Evolutionary conservation across 1,140 invertebrate genomes (phyloP).

Genomic region (Aradophagus sp.): DNA sequence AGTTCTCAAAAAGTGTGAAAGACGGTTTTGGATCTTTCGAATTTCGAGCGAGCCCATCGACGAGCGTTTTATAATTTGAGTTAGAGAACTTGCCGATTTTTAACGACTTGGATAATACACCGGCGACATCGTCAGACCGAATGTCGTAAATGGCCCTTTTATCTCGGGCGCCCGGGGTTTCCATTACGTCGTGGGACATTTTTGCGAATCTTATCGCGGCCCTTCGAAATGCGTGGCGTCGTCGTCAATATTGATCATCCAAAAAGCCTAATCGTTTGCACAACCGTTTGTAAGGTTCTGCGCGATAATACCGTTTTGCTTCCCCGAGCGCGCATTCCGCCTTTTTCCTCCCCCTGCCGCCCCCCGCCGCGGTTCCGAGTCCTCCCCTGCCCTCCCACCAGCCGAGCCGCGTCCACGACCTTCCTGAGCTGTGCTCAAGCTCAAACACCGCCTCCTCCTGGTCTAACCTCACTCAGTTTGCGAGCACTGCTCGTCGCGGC

Average conservation of each 20-base stretch:
- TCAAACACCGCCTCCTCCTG: slow-evolving; percentile 56
- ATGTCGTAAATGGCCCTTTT: too few species aligned
- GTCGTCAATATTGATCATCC: slow-evolving; percentile 52
- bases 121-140: too few species aligned
- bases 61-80: too few species aligned
- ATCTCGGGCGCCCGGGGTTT: neutral
- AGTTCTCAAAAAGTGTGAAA: too few species aligned
- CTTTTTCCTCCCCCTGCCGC: slow-evolving; percentile 54
- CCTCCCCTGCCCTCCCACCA: slow-evolving; percentile 33
- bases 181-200: slow-evolving; percentile 18
- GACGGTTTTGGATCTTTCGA: too few species aligned
- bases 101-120: too few species aligned
- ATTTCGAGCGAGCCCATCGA: too few species aligned
- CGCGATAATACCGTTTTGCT: slow-evolving; percentile 56
- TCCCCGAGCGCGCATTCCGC: slow-evolving; percentile 54
- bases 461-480: slow-evolving; percentile 62
- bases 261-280: slow-evolving; percentile 55
- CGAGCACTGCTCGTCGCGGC: slow-evolving; percentile 60
- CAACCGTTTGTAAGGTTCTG: slow-evolving; percentile 58
- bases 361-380: slow-evolving; percentile 46
- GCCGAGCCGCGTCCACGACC: slow-evolving; percentile 40
- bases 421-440: slow-evolving; percentile 47
- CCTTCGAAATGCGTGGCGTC: slow-evolving; percentile 6
- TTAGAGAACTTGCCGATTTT: too few species aligned
- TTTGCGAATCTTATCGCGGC: slow-evolving; percentile 16